These are phyloP conservation scores for Scarus forsteni DNA, from an alignment of 2,797 vertebrate genomes.

Conservation along the genomic window DNA sequence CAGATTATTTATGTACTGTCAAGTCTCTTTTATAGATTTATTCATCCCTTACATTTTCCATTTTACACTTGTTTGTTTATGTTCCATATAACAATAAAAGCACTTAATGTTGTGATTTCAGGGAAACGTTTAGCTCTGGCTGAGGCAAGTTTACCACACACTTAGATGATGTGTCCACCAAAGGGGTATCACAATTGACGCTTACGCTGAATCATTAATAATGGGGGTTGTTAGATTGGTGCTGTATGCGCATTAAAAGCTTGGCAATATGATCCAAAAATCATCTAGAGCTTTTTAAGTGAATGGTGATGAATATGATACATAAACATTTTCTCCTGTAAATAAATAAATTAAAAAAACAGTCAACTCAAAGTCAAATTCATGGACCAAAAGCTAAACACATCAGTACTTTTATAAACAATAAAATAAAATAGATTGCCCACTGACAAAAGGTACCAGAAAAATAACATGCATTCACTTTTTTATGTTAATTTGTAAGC, in stretches of 20 bases:
- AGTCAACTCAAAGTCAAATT: too few species aligned
- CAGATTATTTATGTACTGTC: constrained; percentile 28
- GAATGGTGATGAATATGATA: too few species aligned
- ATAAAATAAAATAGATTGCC: too few species aligned
- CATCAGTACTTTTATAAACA: too few species aligned
- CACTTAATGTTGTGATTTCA: constrained; percentile 17
- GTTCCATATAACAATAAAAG: constrained; percentile 32
- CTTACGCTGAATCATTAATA: neutral
- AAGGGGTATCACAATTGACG: constrained; percentile 12
- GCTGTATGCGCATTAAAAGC: too few species aligned
- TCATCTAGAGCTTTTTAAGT: too few species aligned
- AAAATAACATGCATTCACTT: too few species aligned
- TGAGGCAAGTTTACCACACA: constrained; percentile 14
- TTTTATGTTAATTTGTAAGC: neutral
- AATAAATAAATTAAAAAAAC: too few species aligned
- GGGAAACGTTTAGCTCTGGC: neutral
- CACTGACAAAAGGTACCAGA: too few species aligned
- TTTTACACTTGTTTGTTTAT: constrained; percentile 9
- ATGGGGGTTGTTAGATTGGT: neutral
- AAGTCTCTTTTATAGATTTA: constrained; percentile 22
- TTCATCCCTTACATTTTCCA: constrained; percentile 20
- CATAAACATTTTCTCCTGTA: too few species aligned
- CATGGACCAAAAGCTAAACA: too few species aligned
- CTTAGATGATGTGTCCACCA: constrained; percentile 17
- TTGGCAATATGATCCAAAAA: neutral